Evolutionary conservation across 1,140 invertebrate species (phyloP), one percentile per base, ranked within the genome.

Genomic region (Drosophila bifasciata): DNA sequence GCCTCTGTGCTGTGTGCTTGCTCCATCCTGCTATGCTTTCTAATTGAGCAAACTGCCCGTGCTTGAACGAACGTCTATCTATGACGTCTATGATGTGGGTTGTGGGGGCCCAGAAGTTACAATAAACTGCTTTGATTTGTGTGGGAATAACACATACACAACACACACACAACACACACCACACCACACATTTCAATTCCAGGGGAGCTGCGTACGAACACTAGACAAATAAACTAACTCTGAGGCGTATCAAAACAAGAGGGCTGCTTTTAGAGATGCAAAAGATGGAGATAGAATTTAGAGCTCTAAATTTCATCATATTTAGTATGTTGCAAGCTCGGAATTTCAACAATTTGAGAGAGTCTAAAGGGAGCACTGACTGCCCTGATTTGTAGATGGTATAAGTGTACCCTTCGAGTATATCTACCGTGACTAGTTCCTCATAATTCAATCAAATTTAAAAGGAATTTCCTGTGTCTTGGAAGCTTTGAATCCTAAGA

Each of bases 11-110:
- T 43, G 52, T 36, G 46, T 28, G 28, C 23, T 25, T 52, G 59
- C 21, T 76, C 49, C 76, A 72, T 76, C 79, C 60, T n/a, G 55
- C 76, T 51, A 62, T 74, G 67, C 60, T 81, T 79, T 88, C 81
- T 85, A 88, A 85, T 85, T 81, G 81, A 85, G 83, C 83, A 88
- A 63, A 88, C 32, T 11, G 62, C 58, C 79, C 76, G 81, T 84
- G 81, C 81, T 76, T n/a, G n/a, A n/a, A n/a, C n/a, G n/a, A n/a
- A n/a, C n/a, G n/a, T n/a, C n/a, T n/a, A n/a, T 52, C 76, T 53
- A 85, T 85, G 80, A 84, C 76, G 76, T 76, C 55, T 46, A 62
- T 21, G 66, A 25, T 32, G 70, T 41, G 28, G 36, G 25, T 21
- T 21, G 40, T 21, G 36, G 53, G 59, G 71, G 28, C 46, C 46